Base-by-base conservation (phyloP, 2,888 invertebrate species). In the Timema podura region DNA sequence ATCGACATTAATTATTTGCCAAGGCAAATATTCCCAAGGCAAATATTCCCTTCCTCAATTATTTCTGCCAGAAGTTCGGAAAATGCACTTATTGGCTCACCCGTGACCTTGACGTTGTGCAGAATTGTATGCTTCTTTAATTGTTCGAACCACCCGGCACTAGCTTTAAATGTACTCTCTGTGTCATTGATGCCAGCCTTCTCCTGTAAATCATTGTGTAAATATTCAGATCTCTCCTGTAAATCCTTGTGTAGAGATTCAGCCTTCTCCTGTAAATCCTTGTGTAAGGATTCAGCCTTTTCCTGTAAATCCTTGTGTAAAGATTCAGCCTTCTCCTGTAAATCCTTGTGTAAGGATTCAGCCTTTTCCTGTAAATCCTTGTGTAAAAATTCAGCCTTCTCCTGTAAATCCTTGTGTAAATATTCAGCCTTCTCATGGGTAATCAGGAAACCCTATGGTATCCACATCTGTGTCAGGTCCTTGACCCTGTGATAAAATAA, bases 31-130 rank as follows among this genome's bases (percentile, higher is more conserved):
- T 57, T 57, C 5, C 57, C 57, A n/a, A n/a, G n/a, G n/a, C 54
- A 54, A 54, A n/a, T 57, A 57, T 57, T 57, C 5, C 57, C 57
- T 57, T 57, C 57, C 57, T 57, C 57, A 1, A 57, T 57, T 57
- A 57, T 57, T 57, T 57, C 2, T 57, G 13, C n/a, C 30, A 57
- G 57, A 57, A 57, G 2, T 57, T 57, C 15, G 30, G 15, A n/a
- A 57, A 57, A 57, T 57, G 57, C 9, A 57, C 8, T 57, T 57
- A 30, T 6, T 15, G 57, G 5, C 57, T 57, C 57, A n/a, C n/a
- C 57, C 30, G 57, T 57, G 15, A 57, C 15, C 13, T 57, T n/a
- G n/a, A 57, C 13, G 13, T 57, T 54, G 57, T 57, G 5, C 5
- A 57, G 3, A n/a, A 8, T 57, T n/a, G 5, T n/a, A 57, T n/a